Evolutionary conservation across 2,888 invertebrate species (phyloP), one percentile per base, ranked within the genome.

Genomic region (Pycnomerus fuliginosus): DNA sequence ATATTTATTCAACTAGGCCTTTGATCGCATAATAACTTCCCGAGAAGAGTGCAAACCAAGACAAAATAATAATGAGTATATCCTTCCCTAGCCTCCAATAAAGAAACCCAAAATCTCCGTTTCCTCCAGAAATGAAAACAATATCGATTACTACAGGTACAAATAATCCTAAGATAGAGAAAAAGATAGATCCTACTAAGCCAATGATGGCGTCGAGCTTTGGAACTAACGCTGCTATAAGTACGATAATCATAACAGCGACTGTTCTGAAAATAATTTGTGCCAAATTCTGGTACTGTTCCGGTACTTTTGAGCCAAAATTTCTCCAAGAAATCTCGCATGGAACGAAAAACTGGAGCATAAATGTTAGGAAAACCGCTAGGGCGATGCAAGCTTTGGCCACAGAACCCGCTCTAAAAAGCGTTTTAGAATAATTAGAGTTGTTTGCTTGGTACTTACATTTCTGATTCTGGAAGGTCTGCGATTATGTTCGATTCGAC

Each of bases 271-370:
- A 72, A 2, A 68, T 44, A 31, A 81, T 74, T 59, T 82, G 81
- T 0, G 75, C 71, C 15, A 80, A 58, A 55, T 80, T 78, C 57
- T 78, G 77, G 53, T 72, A 76, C 35, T 74, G 70, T 30, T 75
- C 72, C 0, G 76, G 70, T 25, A 80, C 67, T 47, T 73, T 74
- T 14, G 69, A 68, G 43, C 80, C 75, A 2, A 93, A 69, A 58
- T 80, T 79, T 16, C 85, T 82, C 89, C 91, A 94, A 34, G 94
- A 83, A 65, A 98, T 91, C 52, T 90, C 89, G 74, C 91, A 84
- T 1, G 97, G 94, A 1, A 98, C 95, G 73, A 90, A 97, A 70
- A 93, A 90, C 74, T 97, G 96, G 0, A 98, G 79, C 29, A 90
- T 90, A 71, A 93, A 98, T 0, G 95, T 90, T 65, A 97, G 86